These are phyloP conservation scores for Allolobophora icterica DNA, from an alignment of 2,888 invertebrate genomes.

Conservation along the genomic window DNA sequence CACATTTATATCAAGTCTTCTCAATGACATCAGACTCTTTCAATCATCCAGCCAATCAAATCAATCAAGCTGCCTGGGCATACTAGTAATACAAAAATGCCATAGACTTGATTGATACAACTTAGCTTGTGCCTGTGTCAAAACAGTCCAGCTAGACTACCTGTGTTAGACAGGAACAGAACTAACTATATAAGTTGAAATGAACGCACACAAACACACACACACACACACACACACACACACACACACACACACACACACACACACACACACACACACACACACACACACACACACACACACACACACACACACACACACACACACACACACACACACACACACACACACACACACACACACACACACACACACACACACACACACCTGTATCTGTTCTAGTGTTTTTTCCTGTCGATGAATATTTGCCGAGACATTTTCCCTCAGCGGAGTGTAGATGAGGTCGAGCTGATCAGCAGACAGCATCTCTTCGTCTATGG, in stretches of 20 bases:
- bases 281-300: conserved; percentile 46
- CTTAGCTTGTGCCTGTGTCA: background rate
- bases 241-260: conserved; percentile 46
- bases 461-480: conserved; percentile 75
- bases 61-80: background rate
- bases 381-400: conserved; percentile 58
- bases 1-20: background rate
- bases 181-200: background rate
- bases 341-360: conserved; percentile 46
- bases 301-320: conserved; percentile 46
- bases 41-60: background rate
- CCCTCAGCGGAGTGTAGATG: conserved; percentile 79
- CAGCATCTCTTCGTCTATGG: conserved; percentile 78
- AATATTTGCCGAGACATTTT: conserved; percentile 78
- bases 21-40: background rate
- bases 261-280: conserved; percentile 46
- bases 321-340: conserved; percentile 46
- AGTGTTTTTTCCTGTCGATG: conserved; percentile 60
- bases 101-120: background rate
- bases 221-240: background rate
- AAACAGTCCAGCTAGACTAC: background rate
- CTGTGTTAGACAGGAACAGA: background rate
- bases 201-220: too few species aligned
- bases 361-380: conserved; percentile 48
- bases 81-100: background rate